Base-by-base conservation (phyloP, 2,797 vertebrate species). In the Heterohyrax brucei region DNA sequence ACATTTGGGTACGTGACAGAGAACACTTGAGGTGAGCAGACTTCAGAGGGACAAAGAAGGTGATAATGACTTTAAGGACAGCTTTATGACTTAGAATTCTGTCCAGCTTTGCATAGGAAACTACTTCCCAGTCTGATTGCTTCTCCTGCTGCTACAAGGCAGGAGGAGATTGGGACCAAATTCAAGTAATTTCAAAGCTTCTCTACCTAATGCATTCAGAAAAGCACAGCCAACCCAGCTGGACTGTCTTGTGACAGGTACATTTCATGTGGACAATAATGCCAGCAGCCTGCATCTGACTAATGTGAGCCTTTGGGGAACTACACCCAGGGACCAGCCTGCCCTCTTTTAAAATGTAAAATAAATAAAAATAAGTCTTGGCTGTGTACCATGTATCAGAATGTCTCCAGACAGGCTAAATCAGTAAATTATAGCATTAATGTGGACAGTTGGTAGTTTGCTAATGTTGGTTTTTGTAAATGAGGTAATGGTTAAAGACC, bases 161-260 rank as follows among this genome's bases (percentile, higher is more conserved):
- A 76, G 33, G n/a, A 81, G 77, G 50, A 85, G 91, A 87, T 59
- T 83, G 77, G 61, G 48, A 73, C 12, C 19, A 91, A 80, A 87
- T 77, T 70, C 81, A 91, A 76, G 53, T 87, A 56, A 76, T n/a
- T 89, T 92, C 53, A 39, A 84, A 94, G 64, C n/a, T 79, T 61
- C 44, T 94, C 66, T 93, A 3, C 77, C 33, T 88, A 50, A 75
- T 78, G 48, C 88, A 94, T 75, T 91, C 89, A 94, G 80, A n/a
- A 95, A 94, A 91, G 44, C 59, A 33, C 4, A 85, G 78, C 56
- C 46, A 95, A 44, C 39, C 62, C 50, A 87, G 28, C 24, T 56
- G 39, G 21, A 44, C 82, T 88, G 26, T 66, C 30, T 30, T 50
- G 44, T 30, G 68, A 89, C 53, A 87, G 18, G n/a, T 91, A 26